These are phyloP conservation scores for Acrobasis suavella DNA, from an alignment of 2,888 invertebrate species.

Conservation along the genomic window DNA sequence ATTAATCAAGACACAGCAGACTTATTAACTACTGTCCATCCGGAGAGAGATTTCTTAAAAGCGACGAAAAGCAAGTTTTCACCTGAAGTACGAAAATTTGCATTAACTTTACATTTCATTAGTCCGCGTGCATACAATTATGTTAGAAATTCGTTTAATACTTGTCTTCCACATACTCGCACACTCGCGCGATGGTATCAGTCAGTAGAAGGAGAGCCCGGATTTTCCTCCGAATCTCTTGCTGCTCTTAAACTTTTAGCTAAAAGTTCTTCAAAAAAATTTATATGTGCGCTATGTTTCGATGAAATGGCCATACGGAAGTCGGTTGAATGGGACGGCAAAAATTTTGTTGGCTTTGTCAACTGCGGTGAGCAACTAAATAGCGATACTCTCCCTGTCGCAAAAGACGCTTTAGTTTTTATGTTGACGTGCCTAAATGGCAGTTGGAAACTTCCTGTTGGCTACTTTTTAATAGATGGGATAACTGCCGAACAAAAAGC, in stretches of 20 bases:
- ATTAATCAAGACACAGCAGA: slow-evolving; percentile 19
- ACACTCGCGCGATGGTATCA: slow-evolving; percentile 32
- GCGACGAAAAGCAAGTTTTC: slow-evolving; percentile 19
- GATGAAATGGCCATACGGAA: slow-evolving; percentile 26
- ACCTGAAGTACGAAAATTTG: slow-evolving; percentile 27
- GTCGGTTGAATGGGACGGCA: slow-evolving; percentile 25
- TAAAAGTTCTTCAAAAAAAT: slow-evolving; percentile 16
- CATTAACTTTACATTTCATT: slow-evolving; percentile 28
- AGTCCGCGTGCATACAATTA: slow-evolving; percentile 32
- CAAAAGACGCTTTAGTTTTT: slow-evolving; percentile 25
- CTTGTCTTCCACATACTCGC: slow-evolving; percentile 31
- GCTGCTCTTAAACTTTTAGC: slow-evolving; percentile 20
- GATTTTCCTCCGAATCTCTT: slow-evolving; percentile 28
- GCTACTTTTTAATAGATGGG: slow-evolving; percentile 25
- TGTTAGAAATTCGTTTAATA: slow-evolving; percentile 31
- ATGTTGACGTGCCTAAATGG: slow-evolving; percentile 25
- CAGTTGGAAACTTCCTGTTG: slow-evolving; percentile 28
- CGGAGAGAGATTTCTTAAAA: slow-evolving; percentile 12
- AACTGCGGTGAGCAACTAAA: slow-evolving; percentile 16
- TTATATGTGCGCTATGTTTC: slow-evolving; percentile 23
- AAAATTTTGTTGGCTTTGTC: slow-evolving; percentile 24
- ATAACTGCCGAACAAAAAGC: slow-evolving; percentile 10
- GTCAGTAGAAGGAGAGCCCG: slow-evolving; percentile 28
- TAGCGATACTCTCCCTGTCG: slow-evolving; percentile 3
- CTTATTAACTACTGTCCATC: neutral